Conservation (phyloP, 2,113 vertebrate genomes). For the Martes martes region DNA sequence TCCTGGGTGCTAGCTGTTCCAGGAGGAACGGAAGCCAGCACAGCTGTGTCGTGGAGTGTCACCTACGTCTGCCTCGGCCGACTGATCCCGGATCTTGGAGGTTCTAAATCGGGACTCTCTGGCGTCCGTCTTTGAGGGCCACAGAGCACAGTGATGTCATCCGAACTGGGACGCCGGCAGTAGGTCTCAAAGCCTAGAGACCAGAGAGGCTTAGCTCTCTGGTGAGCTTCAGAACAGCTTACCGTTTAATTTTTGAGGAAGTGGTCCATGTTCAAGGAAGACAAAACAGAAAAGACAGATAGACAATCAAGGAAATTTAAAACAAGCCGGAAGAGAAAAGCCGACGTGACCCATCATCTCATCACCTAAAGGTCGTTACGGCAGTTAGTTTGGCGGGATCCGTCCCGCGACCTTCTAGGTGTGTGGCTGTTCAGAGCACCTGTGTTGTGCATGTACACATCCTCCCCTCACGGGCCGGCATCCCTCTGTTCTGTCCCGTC, state of each 20-base stretch:
- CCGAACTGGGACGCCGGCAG: not conserved
- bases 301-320: not conserved
- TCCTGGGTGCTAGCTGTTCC: accelerated
- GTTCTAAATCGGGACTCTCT: not conserved
- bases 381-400: too few species aligned
- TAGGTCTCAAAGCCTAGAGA: not conserved
- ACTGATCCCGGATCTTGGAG: not conserved
- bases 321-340: not conserved
- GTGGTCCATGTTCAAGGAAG: not conserved
- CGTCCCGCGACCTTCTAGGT: not conserved
- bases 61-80: accelerated
- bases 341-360: not conserved
- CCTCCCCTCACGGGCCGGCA: not conserved
- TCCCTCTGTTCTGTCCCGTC: not conserved
- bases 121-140: not conserved
- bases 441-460: not conserved
- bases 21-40: accelerated
- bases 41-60: accelerated
- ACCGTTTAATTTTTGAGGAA: not conserved
- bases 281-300: not conserved
- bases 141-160: accelerated
- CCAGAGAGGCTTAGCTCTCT: not conserved
- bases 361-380: not conserved
- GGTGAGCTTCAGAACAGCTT: too few species aligned
- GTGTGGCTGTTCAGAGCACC: accelerated